Evolutionary conservation across 1,140 invertebrate species (phyloP).

Genomic region (Yoshiicerus persimilis): DNA sequence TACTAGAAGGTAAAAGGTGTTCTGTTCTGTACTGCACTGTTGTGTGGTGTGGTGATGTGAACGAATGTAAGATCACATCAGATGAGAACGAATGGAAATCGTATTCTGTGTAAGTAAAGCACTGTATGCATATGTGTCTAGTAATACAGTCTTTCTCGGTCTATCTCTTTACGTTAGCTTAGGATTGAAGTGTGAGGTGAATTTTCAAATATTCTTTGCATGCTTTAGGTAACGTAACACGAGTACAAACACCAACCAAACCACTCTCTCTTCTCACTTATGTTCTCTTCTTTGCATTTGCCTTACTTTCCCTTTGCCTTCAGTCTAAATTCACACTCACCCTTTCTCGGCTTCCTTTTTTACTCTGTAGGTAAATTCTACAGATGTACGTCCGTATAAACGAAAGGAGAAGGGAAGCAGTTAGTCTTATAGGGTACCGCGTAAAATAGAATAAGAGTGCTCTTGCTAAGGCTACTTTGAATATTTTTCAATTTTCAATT

Average conservation of each 20-base stretch:
- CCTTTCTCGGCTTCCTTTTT: conserved; percentile 9
- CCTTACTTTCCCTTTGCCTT: conserved; percentile 15
- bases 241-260: not conserved
- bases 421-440: not conserved
- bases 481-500: conserved; percentile 47
- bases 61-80: not conserved
- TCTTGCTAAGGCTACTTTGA: conserved; percentile 35
- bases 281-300: not conserved
- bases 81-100: not conserved
- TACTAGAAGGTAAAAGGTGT: not conserved
- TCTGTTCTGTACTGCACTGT: too few relatives aligned
- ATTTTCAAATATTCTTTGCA: conserved; percentile 8
- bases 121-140: not conserved
- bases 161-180: not conserved
- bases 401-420: not conserved
- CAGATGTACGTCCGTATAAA: not conserved
- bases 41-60: not conserved
- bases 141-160: not conserved
- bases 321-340: conserved; percentile 19
- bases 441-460: not conserved
- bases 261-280: not conserved
- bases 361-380: not conserved
- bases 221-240: not conserved
- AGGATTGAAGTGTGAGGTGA: not conserved
- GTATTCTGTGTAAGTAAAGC: not conserved